Conservation (phyloP, 2,797 vertebrate species). For the Mormyrops attenuatus region DNA sequence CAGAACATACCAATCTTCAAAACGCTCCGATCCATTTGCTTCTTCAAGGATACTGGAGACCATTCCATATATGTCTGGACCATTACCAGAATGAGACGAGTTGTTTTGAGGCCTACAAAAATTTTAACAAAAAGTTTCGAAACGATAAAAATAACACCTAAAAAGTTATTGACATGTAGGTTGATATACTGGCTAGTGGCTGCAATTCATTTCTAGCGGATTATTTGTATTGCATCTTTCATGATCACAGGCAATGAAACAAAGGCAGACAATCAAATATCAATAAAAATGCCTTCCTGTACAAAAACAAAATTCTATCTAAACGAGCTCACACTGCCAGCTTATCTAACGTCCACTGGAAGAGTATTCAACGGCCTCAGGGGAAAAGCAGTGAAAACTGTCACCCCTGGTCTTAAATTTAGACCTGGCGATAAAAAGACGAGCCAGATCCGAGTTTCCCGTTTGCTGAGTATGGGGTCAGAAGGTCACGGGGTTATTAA, state of each 20-base stretch:
- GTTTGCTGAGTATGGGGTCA: not conserved
- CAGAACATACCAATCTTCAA: slow-evolving; percentile 51
- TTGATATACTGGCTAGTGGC: not conserved
- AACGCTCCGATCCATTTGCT: slow-evolving; percentile 47
- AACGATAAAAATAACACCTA: not conserved
- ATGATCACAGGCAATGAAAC: not conserved
- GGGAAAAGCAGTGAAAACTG: not conserved
- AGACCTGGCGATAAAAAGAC: not conserved
- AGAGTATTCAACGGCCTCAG: not conserved
- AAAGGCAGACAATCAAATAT: not conserved
- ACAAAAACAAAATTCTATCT: not conserved
- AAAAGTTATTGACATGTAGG: not conserved
- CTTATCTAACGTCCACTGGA: not conserved
- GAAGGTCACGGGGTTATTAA: not conserved
- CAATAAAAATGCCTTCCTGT: not conserved
- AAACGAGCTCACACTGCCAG: not conserved
- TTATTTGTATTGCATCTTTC: not conserved
- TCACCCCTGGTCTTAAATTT: not conserved
- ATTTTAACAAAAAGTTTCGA: not conserved
- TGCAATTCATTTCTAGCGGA: not conserved
- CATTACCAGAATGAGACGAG: slow-evolving; percentile 46
- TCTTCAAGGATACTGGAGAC: slow-evolving; percentile 54
- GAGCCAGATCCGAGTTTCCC: not conserved
- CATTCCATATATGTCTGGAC: slow-evolving; percentile 49
- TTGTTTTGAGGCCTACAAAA: slow-evolving; percentile 41